Conservation (phyloP, 2,113 vertebrate genomes). For the Sialia sialis region DNA sequence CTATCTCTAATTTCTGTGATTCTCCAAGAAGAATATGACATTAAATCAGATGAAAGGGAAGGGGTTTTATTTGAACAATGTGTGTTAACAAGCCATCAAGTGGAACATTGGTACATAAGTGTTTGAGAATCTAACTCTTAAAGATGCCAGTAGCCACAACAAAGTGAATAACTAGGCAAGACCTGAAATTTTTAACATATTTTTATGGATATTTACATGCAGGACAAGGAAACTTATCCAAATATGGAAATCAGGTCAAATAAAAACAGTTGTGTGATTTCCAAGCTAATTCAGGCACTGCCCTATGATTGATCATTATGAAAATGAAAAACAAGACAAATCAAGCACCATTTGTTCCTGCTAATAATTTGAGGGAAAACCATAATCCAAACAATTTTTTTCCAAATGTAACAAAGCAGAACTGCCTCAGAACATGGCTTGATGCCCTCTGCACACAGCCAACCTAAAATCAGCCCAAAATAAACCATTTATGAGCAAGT, state of each 20-base stretch:
- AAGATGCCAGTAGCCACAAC: slow-evolving; percentile 27
- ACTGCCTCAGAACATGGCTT: slow-evolving; percentile 11
- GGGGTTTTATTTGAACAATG: background rate
- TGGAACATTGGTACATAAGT: background rate
- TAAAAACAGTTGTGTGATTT: background rate
- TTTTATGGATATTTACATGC: slow-evolving; percentile 20
- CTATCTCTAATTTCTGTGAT: background rate
- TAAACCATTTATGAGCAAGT: background rate
- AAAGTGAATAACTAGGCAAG: slow-evolving; percentile 18
- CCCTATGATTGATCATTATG: background rate
- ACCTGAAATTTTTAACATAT: slow-evolving; percentile 8
- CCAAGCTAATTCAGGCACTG: background rate
- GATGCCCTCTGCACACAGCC: background rate
- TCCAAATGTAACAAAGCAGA: background rate
- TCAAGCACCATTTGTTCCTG: background rate
- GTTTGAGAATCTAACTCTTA: slow-evolving; percentile 5
- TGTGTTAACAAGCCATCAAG: slow-evolving; percentile 3
- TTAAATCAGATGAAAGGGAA: background rate
- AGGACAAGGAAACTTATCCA: background rate
- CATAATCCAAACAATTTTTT: background rate
- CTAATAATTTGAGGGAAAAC: background rate
- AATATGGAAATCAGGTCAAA: background rate
- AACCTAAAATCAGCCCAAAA: background rate
- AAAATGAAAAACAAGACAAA: slow-evolving; percentile 14
- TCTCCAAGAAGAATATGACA: background rate